Percentiles rank a stretch among this genome's conserved stretches.
Evolutionary conservation across 2,888 invertebrate genomes (phyloP).

Genomic region (Plebejus melissa): DNA sequence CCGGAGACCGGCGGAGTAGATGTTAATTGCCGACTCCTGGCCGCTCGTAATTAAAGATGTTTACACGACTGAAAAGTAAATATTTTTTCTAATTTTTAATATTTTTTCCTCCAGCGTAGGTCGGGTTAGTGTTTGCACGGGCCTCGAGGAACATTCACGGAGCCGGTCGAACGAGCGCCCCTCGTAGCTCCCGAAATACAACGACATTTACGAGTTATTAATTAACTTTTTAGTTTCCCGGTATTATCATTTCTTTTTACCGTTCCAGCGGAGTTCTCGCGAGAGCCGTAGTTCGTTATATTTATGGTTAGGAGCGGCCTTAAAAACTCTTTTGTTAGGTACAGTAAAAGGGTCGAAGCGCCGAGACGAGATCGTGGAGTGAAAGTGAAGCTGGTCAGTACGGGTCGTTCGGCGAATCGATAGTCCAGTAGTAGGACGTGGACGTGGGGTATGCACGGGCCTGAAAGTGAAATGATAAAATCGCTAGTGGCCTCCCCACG

Average conservation of each 20-base stretch:
- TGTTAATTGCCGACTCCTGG: slow-evolving; percentile 73
- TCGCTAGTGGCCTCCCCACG: slow-evolving; percentile 54
- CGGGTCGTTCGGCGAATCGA: slow-evolving; percentile 40
- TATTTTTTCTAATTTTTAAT: slow-evolving; percentile 76
- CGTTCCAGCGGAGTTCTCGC: not conserved
- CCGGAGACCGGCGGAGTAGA: slow-evolving; percentile 60
- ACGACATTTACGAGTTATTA: slow-evolving; percentile 1
- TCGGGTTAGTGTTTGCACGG: slow-evolving; percentile 73
- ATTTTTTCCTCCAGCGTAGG: slow-evolving; percentile 67
- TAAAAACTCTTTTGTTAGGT: not conserved
- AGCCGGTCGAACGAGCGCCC: not conserved
- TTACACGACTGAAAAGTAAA: slow-evolving; percentile 77
- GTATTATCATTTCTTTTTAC: not conserved
- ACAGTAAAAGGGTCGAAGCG: not conserved
- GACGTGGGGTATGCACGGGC: not conserved
- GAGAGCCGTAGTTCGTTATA: not conserved
- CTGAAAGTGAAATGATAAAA: slow-evolving; percentile 45
- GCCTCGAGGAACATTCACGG: slow-evolving; percentile 41
- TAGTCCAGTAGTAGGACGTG: not conserved
- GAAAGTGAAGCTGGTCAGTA: slow-evolving; percentile 66
- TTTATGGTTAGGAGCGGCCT: not conserved
- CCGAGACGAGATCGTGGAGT: not conserved
- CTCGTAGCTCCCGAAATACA: not conserved
- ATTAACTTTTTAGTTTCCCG: slow-evolving; percentile 12
- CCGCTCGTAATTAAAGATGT: slow-evolving; percentile 78